These are phyloP conservation scores for Calliopsis andreniformis DNA, from an alignment of 1,140 invertebrate species.

Conservation along the genomic window DNA sequence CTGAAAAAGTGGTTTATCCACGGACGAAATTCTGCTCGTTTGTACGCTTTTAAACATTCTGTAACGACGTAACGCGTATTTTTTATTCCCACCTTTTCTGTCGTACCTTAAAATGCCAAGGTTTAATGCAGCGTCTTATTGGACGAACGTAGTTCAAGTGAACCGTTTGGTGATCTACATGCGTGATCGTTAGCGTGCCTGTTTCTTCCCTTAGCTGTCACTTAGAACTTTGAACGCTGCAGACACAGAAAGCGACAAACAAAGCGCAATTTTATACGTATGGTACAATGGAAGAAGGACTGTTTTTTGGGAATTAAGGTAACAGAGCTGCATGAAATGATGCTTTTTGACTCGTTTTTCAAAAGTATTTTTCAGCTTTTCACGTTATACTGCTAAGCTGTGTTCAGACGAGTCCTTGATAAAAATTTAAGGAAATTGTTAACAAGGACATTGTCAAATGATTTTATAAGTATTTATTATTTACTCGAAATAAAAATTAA, in stretches of 20 bases:
- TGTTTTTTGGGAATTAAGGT: not conserved
- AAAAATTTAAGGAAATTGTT: too few relatives aligned
- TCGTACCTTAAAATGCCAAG: not conserved
- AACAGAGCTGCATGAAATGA: conserved; percentile 26
- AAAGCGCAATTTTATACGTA: conserved; percentile 45
- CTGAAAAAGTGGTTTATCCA: not conserved
- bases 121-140: conserved; percentile 3
- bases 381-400: too few relatives aligned
- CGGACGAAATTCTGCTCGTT: not conserved
- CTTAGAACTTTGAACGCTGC: conserved; percentile 32
- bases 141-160: not conserved
- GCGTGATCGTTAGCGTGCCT: conserved; percentile 43
- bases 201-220: not conserved
- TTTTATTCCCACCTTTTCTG: not conserved
- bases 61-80: too few relatives aligned
- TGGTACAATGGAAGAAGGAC: not conserved
- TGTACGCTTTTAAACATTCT: not conserved
- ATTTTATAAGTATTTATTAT: too few relatives aligned
- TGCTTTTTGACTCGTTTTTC: too few relatives aligned
- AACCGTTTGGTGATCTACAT: conserved; percentile 24
- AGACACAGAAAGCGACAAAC: conserved; percentile 58
- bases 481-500: too few relatives aligned
- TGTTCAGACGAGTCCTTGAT: too few relatives aligned
- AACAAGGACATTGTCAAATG: too few relatives aligned
- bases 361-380: too few relatives aligned